A percentile compares a stretch with the other conserved stretches of the same genome.
These are phyloP conservation scores for Dryas iulia DNA, from an alignment of 1,140 invertebrate genomes.

Conservation along the genomic window DNA sequence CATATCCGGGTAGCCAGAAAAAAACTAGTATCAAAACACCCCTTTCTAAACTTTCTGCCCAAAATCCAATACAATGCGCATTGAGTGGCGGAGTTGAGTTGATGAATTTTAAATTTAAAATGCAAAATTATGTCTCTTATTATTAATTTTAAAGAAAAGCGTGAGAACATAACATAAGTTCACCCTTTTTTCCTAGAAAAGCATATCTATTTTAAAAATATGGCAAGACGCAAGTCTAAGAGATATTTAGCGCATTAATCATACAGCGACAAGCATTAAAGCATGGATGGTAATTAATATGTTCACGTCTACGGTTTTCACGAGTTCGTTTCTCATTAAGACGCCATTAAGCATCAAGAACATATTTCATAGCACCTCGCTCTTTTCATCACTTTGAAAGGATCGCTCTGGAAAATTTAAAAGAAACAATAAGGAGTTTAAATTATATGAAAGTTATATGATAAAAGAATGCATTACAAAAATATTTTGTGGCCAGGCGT, in stretches of 20 bases:
- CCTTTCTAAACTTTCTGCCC: too few relatives aligned
- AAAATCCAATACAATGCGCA: too few relatives aligned
- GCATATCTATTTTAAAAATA: not conserved
- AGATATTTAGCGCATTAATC: constrained; percentile 42
- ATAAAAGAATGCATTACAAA: not conserved
- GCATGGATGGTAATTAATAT: constrained; percentile 64
- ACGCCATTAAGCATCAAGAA: constrained; percentile 47
- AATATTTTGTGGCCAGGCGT: too few relatives aligned
- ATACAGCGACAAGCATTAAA: constrained; percentile 46
- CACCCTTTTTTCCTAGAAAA: too few relatives aligned
- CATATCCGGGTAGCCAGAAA: too few relatives aligned
- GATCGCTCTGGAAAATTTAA: not conserved
- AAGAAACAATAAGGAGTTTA: not conserved
- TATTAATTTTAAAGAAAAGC: too few relatives aligned
- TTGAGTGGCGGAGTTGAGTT: too few relatives aligned
- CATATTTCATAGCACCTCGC: constrained; percentile 33
- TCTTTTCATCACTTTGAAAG: constrained; percentile 32
- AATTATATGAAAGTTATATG: not conserved
- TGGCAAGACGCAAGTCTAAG: not conserved
- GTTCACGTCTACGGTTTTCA: constrained; percentile 48
- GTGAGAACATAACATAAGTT: not conserved
- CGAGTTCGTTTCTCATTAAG: constrained; percentile 61
- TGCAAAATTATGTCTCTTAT: too few relatives aligned
- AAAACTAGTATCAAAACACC: too few relatives aligned
- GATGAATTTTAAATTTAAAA: too few relatives aligned